A percentile compares a stretch with the other conserved stretches of the same genome.
These are phyloP conservation scores for Numenius arquata DNA, from an alignment of 2,113 vertebrate genomes.

Conservation along the genomic window DNA sequence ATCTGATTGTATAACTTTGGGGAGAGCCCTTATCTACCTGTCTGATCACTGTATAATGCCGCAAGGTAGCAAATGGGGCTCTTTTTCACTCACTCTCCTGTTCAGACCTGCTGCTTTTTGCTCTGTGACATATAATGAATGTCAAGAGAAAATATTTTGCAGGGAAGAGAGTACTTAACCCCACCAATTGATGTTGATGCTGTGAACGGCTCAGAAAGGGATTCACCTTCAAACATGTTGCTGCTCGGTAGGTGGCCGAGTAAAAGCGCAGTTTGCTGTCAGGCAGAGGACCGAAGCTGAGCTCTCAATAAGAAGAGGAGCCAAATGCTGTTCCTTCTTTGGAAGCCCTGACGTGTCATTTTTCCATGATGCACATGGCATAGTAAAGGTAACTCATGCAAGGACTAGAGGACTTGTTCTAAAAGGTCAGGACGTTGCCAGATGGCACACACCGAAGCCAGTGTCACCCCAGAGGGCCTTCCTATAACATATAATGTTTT, in stretches of 20 bases:
- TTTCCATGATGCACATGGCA: background rate
- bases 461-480: background rate
- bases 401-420: background rate
- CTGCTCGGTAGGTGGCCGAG: background rate
- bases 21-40: background rate
- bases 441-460: background rate
- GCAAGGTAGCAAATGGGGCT: background rate
- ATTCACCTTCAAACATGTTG: background rate
- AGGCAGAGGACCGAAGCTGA: background rate
- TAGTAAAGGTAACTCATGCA: background rate
- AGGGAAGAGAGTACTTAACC: background rate
- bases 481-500: background rate
- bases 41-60: background rate
- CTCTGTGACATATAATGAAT: background rate
- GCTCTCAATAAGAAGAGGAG: background rate
- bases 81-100: background rate
- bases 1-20: background rate
- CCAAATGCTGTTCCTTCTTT: background rate
- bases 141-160: background rate
- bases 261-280: background rate
- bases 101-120: conserved; percentile 29
- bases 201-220: background rate
- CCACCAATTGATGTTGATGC: background rate
- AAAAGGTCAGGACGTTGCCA: background rate
- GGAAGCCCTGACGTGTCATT: background rate